Percentiles rank a stretch among this genome's conserved stretches.
Conservation (phyloP, 2,888 invertebrate genomes). For the Ceratothoa steindachneri region DNA sequence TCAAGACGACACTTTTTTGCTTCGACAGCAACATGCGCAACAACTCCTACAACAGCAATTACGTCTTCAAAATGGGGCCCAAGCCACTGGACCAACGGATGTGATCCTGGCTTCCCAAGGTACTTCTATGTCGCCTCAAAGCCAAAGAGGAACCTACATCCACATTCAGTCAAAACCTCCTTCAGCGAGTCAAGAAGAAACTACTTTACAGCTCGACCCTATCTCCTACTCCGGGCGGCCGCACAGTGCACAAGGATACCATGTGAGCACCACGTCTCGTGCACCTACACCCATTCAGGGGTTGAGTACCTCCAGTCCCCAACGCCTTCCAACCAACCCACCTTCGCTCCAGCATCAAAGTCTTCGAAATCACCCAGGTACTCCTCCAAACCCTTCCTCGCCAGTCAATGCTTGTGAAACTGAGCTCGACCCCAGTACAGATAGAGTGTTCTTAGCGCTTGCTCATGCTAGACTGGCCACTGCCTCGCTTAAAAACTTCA, state of each 20-base stretch:
- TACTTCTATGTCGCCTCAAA: constrained; percentile 44
- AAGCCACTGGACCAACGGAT: constrained; percentile 23
- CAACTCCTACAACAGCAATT: constrained; percentile 21
- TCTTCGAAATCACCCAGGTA: constrained; percentile 43
- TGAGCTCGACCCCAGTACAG: constrained; percentile 37
- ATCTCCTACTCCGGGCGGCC: constrained; percentile 18
- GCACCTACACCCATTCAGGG: constrained; percentile 46
- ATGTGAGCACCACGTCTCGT: constrained; percentile 33
- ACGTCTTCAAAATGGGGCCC: constrained; percentile 19
- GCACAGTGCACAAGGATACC: constrained; percentile 18
- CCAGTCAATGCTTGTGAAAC: neutral
- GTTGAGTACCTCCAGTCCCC: constrained; percentile 32
- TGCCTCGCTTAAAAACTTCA: neutral
- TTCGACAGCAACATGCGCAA: neutral
- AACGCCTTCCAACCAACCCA: constrained; percentile 14
- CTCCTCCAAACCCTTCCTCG: neutral
- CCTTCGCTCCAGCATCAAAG: constrained; percentile 27
- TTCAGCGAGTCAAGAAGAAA: constrained; percentile 14
- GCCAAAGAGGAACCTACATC: constrained; percentile 45
- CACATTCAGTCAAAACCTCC: constrained; percentile 38
- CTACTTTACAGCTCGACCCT: neutral
- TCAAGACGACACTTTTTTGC: neutral
- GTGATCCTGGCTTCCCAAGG: constrained; percentile 43
- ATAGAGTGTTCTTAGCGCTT: constrained; percentile 42
- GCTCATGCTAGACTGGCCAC: constrained; percentile 43